Evolutionary conservation across 2,888 invertebrate species (phyloP), one percentile per base, ranked within the genome.

Genomic region (Scaeva pyrastri): DNA sequence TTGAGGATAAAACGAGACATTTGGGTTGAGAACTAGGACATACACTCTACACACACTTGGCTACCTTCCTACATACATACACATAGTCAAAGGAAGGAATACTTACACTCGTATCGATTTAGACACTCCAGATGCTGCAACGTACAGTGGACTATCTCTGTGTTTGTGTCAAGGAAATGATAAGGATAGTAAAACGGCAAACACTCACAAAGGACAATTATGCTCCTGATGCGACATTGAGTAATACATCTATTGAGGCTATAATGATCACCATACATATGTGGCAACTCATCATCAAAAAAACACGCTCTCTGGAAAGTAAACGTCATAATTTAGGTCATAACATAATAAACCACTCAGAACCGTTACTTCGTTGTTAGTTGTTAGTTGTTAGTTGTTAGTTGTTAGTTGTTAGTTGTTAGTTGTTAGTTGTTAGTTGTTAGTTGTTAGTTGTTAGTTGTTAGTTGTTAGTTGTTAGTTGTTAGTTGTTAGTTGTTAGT

Each of bases 161-260:
- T 79, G 4, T 60, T 73, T 2, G 58, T 88, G 19, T 75, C 87
- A 62, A 86, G n/a, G 36, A 88, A 90, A 1, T 58, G 31, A 23
- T 73, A 74, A 10, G 91, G 90, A 74, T 88, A 72, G 88, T 92
- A 93, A 89, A 94, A 95, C 0, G 95, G 95, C 0, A 93, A 91
- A 88, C 95, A 95, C 52, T 93, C 93, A 89, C 95, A 95, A 0
- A 94, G 90, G 0, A 93, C 92, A 82, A 91, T 90, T 0, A 95
- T 91, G 11, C 94, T 93, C 43, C 90, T 90, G 0, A 94, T 93
- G 0, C 94, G 93, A 88, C 95, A 95, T 39, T 92, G 91, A 2
- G 94, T 92, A 68, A 95, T 93, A 89, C 95, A 95, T 39, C 94
- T 92, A 87, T 94, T 94, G 90, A 94, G 94, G 6, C 94, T 94